phyloP scores from a whole-genome alignment of 1,140 invertebrate species.

The Brachystomella parvula region DNA sequence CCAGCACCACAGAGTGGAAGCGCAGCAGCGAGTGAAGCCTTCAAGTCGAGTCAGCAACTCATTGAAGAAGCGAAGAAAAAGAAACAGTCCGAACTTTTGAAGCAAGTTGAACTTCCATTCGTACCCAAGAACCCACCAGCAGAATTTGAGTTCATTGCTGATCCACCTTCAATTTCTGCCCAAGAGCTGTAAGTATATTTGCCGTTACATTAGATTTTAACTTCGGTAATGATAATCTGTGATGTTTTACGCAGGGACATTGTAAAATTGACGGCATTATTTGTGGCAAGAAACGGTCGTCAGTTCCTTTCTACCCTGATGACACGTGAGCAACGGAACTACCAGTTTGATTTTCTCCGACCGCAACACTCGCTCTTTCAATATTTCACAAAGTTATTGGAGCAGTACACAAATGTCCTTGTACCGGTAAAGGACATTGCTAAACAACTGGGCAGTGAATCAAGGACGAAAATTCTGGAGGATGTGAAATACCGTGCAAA shows the following conservation, averaged over 20 bases:
- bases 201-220: not conserved
- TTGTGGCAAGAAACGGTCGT: slow-evolving; percentile 95
- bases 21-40: slow-evolving; percentile 11
- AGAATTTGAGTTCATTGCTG: slow-evolving; percentile 95
- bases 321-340: slow-evolving; percentile 96
- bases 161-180: slow-evolving; percentile 98
- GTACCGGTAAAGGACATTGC: slow-evolving; percentile 89
- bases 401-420: slow-evolving; percentile 94
- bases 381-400: slow-evolving; percentile 95
- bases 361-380: slow-evolving; percentile 98
- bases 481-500: slow-evolving; percentile 90
- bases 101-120: slow-evolving; percentile 78
- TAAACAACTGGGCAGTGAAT: slow-evolving; percentile 70
- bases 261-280: slow-evolving; percentile 95
- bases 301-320: slow-evolving; percentile 97
- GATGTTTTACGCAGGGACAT: slow-evolving; percentile 66
- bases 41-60: slow-evolving; percentile 31
- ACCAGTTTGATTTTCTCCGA: slow-evolving; percentile 96
- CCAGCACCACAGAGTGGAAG: slow-evolving; percentile 23
- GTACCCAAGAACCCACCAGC: slow-evolving; percentile 89
- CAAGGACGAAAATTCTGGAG: slow-evolving; percentile 70
- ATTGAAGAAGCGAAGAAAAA: slow-evolving; percentile 64
- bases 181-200: slow-evolving; percentile 70
- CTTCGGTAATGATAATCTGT: slow-evolving; percentile 13
- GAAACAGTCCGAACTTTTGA: slow-evolving; percentile 74